Conservation (phyloP, 1,140 invertebrate species). For the Lasaia peninsularis region DNA sequence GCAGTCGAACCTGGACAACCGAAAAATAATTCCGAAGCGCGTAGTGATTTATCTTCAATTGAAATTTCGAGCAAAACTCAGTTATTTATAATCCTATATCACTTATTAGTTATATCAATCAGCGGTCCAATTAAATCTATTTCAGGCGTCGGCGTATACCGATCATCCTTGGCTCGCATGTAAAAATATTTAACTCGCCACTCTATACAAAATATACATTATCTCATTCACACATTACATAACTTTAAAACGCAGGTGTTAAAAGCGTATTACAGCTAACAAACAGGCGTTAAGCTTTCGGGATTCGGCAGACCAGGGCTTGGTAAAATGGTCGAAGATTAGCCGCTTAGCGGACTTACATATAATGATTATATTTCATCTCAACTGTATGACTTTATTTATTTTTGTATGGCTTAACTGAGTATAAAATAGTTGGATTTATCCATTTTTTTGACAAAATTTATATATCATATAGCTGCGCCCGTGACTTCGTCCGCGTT, state of each 20-base stretch:
- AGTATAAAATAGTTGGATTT: neutral
- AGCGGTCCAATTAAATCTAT: slow-evolving; percentile 37
- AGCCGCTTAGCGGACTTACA: slow-evolving; percentile 43
- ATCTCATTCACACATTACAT: slow-evolving; percentile 59
- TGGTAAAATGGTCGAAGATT: slow-evolving; percentile 63
- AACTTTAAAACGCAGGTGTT: slow-evolving; percentile 65
- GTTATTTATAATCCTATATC: too few relatives aligned
- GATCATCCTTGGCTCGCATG: slow-evolving; percentile 26
- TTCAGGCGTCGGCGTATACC: slow-evolving; percentile 29
- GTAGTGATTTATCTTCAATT: too few relatives aligned
- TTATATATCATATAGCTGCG: too few relatives aligned
- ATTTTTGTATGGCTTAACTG: slow-evolving; percentile 35
- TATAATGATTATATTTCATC: slow-evolving; percentile 56
- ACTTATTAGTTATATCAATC: slow-evolving; percentile 27
- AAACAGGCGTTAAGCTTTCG: slow-evolving; percentile 69
- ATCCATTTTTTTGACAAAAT: neutral
- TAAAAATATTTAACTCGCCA: slow-evolving; percentile 44
- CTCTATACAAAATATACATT: slow-evolving; percentile 53
- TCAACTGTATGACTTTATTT: slow-evolving; percentile 41
- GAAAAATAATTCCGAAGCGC: too few relatives aligned
- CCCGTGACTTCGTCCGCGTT: too few relatives aligned
- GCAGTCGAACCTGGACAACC: too few relatives aligned
- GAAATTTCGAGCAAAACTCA: too few relatives aligned
- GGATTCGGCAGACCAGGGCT: slow-evolving; percentile 56
- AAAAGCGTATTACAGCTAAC: slow-evolving; percentile 70